Evolutionary conservation across 2,888 invertebrate genomes (phyloP), one percentile per base, ranked within the genome.

Genomic region (Napeogenes inachia): DNA sequence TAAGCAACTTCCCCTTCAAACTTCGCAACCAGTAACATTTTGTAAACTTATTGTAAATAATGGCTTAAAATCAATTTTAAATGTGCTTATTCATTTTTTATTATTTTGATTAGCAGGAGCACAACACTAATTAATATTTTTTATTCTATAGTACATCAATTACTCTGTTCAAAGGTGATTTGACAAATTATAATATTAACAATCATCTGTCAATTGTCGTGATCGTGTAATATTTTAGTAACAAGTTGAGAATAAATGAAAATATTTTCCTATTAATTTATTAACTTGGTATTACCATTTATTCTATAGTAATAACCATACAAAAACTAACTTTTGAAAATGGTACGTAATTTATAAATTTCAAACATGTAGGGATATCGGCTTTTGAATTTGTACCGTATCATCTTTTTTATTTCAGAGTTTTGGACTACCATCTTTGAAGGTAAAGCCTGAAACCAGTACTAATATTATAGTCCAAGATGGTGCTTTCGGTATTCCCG

Each of bases 401-500:
- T 57, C 64, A 30, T 2, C 6, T 30, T 30, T 54, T 60, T 46
- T 53, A 62, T 91, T 87, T 61, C 80, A 94, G 94, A 94, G 94
- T 92, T 94, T 94, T 71, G 92, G 92, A 69, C 85, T 94, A 68
- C 93, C 93, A 55, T 84, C 93, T 10, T 66, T 93, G 42, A 93
- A 93, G 85, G 88, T 92, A 2, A 92, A 92, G 75, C 91, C 93
- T 53, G 87, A 86, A 63, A 77, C 85, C 67, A 79, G 80, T 10
- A 80, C 81, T 61, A 82, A 88, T 59, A 80, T 91, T 69, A 80
- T 85, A 35, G 74, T 89, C 56, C 81, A 86, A 45, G 91, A 92
- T 70, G 93, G 93, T 0, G 82, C 89, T 32, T 94, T 93, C 79
- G 95, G 94, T 56, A 87, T 94, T 8, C 92, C 94, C 8, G 92